Percentiles rank a stretch among this genome's conserved stretches.
Conservation (phyloP, 2,113 vertebrate species). For the Mionectes macconnelli region DNA sequence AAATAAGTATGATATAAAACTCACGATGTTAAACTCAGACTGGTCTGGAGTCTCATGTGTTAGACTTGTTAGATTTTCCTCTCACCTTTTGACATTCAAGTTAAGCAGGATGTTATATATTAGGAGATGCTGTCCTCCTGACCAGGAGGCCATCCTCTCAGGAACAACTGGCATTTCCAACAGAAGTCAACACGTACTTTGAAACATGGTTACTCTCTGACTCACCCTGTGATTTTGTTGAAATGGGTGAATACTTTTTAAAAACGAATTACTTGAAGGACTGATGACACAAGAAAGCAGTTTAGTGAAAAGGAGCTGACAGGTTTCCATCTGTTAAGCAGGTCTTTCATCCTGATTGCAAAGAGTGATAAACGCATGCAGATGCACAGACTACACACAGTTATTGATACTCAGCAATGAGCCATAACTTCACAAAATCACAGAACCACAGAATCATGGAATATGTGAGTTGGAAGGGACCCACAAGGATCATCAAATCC, state of each 20-base stretch:
- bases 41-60: neutral
- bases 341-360: neutral
- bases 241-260: neutral
- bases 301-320: neutral
- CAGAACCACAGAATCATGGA: neutral
- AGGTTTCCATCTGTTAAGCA: constrained; percentile 10
- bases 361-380: neutral
- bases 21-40: neutral
- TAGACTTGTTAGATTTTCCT: neutral
- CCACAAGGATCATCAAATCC: neutral
- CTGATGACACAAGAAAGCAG: neutral
- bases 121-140: neutral
- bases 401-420: neutral
- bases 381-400: neutral
- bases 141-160: neutral
- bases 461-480: neutral
- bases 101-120: neutral
- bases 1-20: neutral
- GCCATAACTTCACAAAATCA: neutral
- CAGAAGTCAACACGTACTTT: neutral
- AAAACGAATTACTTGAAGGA: neutral
- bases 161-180: neutral
- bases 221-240: neutral
- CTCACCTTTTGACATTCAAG: neutral
- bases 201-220: neutral